Evolutionary conservation across 2,113 vertebrate species (phyloP), one percentile per base, ranked within the genome.

Genomic region (Petromus typicus): DNA sequence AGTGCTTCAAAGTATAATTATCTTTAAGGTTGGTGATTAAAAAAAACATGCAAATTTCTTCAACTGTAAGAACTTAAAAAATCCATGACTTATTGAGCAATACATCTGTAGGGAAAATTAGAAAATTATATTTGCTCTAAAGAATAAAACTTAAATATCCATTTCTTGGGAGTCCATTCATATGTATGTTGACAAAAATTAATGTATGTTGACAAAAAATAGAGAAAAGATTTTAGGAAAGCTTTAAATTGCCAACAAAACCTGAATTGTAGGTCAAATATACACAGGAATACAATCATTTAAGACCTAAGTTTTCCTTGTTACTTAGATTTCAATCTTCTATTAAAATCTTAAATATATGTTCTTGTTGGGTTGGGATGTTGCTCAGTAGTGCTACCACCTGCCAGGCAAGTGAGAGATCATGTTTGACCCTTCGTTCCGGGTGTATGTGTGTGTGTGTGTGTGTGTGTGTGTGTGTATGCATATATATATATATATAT

Each of bases 51-150:
- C 40, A 54, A 48, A 89, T 95, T 51, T 73, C 25, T 66, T 17
- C 91, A 82, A 82, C 2, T 79, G 34, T 69, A 54, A 89, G 40
- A 54, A 34, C 17, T 45, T 32, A 86, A 8, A 9, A 80, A 85
- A 94, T 86, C 34, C 11, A 81, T 95, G 59, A 66, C 40, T 73
- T 63, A 91, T 86, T 84, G 43, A 93, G 80, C 37, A 76, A 51
- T 80, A 71, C 63, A 87, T 88, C 54, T 76, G 13, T 14, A 67
- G 12, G 56, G 43, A 83, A 86, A 1, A 86, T 10, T 10, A 78
- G 20, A 91, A 80, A 88, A 37, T 82, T 54, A 27, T 75, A 22
- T 88, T 90, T 48, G 32, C 90, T 84, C 69, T 90, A 63, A 93
- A 82, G 25, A 3, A 66, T 14, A 64, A 48, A 78, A 87, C 54